phyloP scores from a whole-genome alignment of 2,797 vertebrate genomes.

The Danio jaintianensis region DNA sequence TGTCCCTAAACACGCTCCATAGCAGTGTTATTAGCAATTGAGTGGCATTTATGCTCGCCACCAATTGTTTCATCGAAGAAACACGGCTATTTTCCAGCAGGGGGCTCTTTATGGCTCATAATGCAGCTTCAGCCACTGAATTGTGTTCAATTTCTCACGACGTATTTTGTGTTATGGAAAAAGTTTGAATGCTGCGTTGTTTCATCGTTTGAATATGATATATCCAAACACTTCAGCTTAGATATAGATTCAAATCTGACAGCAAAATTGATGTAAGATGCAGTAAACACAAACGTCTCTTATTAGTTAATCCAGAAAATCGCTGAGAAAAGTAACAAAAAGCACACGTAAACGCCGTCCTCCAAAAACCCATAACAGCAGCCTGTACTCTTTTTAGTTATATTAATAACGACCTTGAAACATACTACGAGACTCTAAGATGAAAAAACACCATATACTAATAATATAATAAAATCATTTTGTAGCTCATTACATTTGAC shows the following conservation, averaged over 20 bases:
- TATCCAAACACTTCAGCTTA: background rate
- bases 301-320: background rate
- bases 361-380: background rate
- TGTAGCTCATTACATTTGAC: background rate
- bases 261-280: background rate
- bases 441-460: background rate
- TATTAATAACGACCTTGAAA: background rate
- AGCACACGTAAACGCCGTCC: background rate
- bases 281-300: background rate
- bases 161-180: background rate
- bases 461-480: background rate
- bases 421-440: background rate
- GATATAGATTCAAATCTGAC: background rate
- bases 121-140: rapidly evolving
- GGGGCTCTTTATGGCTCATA: conserved; percentile 10
- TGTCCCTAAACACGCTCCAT: conserved; percentile 63
- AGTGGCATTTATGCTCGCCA: background rate
- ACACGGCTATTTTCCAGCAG: background rate
- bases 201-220: background rate
- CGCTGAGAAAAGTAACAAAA: background rate
- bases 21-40: conserved; percentile 10
- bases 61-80: too few species aligned
- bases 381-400: background rate
- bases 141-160: background rate
- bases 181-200: background rate